phyloP scores from a whole-genome alignment of 2,888 invertebrate genomes.

The Labia minor region DNA sequence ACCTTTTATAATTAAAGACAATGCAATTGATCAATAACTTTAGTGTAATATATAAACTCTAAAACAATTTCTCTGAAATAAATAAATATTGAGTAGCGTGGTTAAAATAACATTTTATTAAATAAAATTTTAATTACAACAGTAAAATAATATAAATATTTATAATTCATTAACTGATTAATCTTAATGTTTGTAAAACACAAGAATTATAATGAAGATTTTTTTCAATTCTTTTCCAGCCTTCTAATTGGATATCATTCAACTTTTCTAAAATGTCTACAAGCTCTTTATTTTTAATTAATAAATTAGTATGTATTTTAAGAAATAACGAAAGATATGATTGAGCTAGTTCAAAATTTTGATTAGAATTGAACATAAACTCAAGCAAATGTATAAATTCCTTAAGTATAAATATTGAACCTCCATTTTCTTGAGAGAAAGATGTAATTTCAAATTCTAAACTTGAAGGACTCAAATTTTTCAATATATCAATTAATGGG shows the following conservation, averaged over 20 bases:
- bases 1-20: too few species aligned
- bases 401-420: conserved; percentile 56
- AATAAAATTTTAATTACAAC: too few species aligned
- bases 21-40: too few species aligned
- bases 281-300: conserved; percentile 46
- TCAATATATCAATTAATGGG: conserved; percentile 50
- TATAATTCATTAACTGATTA: too few species aligned
- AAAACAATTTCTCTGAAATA: too few species aligned
- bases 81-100: too few species aligned
- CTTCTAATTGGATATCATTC: conserved; percentile 45
- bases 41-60: too few species aligned
- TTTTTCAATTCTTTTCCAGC: conserved; percentile 45
- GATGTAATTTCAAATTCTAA: conserved; percentile 80
- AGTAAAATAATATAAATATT: too few species aligned
- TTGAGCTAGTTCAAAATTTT: conserved; percentile 80
- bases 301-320: conserved; percentile 58
- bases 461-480: conserved; percentile 65
- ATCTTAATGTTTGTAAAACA: not conserved
- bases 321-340: conserved; percentile 81
- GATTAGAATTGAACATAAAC: conserved; percentile 58
- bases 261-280: conserved; percentile 45
- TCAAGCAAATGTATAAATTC: conserved; percentile 67
- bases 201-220: not conserved
- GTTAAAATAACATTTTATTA: too few species aligned
- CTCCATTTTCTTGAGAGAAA: conserved; percentile 61